Evolutionary conservation across 2,888 invertebrate species (phyloP), one percentile per base, ranked within the genome.

Genomic region (Apodemia duryi): DNA sequence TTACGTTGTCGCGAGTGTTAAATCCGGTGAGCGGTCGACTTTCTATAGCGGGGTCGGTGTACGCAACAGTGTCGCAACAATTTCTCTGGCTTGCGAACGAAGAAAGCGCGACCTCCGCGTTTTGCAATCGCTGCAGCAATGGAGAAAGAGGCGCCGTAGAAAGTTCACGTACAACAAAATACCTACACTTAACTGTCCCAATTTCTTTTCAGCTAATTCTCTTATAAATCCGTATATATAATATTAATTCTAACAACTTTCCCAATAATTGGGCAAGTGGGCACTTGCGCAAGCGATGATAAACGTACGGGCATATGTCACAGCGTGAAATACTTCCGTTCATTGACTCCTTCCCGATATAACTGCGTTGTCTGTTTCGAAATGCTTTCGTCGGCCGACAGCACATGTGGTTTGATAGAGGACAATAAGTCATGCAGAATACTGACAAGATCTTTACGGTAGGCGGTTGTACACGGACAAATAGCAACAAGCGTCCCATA

Each of bases 81-180:
- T 91, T 92, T 91, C 92, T 91, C 91, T 87, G 78, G 84, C 85
- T 87, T 81, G 91, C 90, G 84, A 85, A 85, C 87, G 91, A 91
- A 91, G 91, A 92, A 91, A 91, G 92, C 91, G 91, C 91, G 90
- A 91, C 90, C 92, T 86, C 88, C 77, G 82, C 82, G 81, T 91
- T 92, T 92, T 90, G 92, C 92, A 92, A 92, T 89, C 87, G 85
- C 70, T 70, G 70, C 74, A 74, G 73, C 64, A 71, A 71, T 75
- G 78, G 82, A 80, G 86, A 83, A 85, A 84, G 84, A 84, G 78
- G 70, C 70, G 72, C 72, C 76, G 80, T 88, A 86, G 90, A 90
- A 90, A 91, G 89, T 82, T 84, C 83, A 75, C 84, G 57, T 57
- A 57, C 57, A 54, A 54, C 43, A 10, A 32, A 57, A 57, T 35